Percentiles rank a stretch among this genome's conserved stretches.
Conservation (phyloP, 2,888 invertebrate species). For the Epirrhoe tristata region DNA sequence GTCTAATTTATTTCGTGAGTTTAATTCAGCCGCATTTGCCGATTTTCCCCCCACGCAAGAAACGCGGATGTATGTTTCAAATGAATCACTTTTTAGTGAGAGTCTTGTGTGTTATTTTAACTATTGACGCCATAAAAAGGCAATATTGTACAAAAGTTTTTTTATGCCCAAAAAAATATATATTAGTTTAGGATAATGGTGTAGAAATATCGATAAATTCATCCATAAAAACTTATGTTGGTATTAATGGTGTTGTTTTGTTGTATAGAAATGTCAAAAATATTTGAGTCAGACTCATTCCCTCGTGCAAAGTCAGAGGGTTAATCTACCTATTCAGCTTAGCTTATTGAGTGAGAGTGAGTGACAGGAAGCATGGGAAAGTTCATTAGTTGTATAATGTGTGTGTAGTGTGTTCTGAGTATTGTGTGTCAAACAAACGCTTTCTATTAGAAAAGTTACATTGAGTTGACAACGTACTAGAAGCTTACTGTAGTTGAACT, state of each 20-base stretch:
- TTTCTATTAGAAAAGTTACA: too few relatives aligned
- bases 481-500: neutral
- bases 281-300: neutral
- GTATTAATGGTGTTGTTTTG: neutral
- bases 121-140: neutral
- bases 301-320: neutral
- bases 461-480: neutral
- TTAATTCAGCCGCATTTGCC: conserved; percentile 60
- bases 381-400: too few relatives aligned
- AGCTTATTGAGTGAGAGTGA: too few relatives aligned
- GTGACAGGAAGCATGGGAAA: too few relatives aligned
- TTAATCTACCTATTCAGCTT: neutral
- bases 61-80: conserved; percentile 44
- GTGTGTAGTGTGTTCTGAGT: too few relatives aligned
- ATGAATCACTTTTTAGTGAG: neutral
- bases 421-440: too few relatives aligned
- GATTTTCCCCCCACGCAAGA: conserved; percentile 51
- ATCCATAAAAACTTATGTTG: neutral
- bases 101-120: neutral
- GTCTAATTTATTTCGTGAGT: conserved; percentile 71
- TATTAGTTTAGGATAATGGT: neutral
- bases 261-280: neutral
- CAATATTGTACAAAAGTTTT: neutral
- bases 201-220: neutral
- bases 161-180: neutral